These are phyloP conservation scores for Cotesia typhae DNA, from an alignment of 1,140 invertebrate species.

Conservation along the genomic window DNA sequence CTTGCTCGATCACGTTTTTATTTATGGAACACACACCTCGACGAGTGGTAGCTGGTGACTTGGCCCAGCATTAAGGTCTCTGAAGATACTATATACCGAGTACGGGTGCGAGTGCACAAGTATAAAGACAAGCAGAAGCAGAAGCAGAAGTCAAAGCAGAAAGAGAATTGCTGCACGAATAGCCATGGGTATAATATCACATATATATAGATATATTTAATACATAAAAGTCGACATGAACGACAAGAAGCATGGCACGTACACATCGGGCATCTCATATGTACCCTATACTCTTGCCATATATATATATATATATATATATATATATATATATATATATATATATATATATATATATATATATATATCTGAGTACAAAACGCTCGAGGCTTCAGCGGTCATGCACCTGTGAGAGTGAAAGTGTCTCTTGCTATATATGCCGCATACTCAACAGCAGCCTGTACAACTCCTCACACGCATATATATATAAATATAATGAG, in stretches of 20 bases:
- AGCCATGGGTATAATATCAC: too few relatives aligned
- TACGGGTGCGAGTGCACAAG: slow-evolving; percentile 43
- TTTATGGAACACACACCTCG: slow-evolving; percentile 43
- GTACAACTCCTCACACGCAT: too few relatives aligned
- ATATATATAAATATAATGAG: not conserved
- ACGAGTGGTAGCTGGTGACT: slow-evolving; percentile 24
- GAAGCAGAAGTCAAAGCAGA: slow-evolving; percentile 25
- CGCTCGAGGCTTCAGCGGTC: slow-evolving; percentile 48
- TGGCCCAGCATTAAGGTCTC: slow-evolving; percentile 45
- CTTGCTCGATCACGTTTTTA: slow-evolving; percentile 43
- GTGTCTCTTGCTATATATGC: slow-evolving; percentile 49
- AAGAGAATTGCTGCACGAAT: not conserved
- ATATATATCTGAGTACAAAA: too few relatives aligned
- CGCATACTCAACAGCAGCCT: not conserved
- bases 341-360: too few relatives aligned
- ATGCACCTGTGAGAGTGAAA: slow-evolving; percentile 66
- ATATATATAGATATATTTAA: too few relatives aligned
- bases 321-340: too few relatives aligned
- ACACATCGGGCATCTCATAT: too few relatives aligned
- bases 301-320: too few relatives aligned
- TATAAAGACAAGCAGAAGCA: too few relatives aligned
- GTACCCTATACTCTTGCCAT: too few relatives aligned
- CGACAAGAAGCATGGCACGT: not conserved
- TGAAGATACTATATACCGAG: slow-evolving; percentile 19
- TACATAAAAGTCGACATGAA: not conserved